phyloP scores from a whole-genome alignment of 2,888 invertebrate species.

The Anticlea derivata region DNA sequence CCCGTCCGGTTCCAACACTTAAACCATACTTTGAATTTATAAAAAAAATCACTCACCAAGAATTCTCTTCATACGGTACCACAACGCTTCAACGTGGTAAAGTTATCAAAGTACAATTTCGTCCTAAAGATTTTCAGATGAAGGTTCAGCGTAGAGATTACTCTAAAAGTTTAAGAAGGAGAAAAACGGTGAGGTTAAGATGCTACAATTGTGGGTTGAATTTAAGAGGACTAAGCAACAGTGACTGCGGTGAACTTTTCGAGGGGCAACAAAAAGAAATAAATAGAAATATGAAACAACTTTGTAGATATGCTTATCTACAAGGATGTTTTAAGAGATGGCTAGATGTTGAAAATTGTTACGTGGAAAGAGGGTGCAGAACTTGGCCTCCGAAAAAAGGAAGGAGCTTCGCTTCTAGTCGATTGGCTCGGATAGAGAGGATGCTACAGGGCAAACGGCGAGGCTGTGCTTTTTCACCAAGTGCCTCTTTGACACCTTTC shows the following conservation, averaged over 20 bases:
- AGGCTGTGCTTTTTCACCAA: constrained; percentile 55
- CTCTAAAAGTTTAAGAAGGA: not conserved
- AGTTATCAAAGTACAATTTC: not conserved
- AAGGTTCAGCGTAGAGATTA: not conserved
- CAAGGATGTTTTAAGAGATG: constrained; percentile 40
- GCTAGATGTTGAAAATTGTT: constrained; percentile 46
- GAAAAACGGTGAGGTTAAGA: not conserved
- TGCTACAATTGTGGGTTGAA: constrained; percentile 51
- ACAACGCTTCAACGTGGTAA: not conserved
- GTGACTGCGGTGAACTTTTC: constrained; percentile 39
- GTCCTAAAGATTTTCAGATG: constrained; percentile 4
- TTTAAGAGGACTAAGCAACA: constrained; percentile 23
- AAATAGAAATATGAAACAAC: not conserved
- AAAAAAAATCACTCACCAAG: constrained; percentile 2
- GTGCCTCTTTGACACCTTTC: constrained; percentile 57
- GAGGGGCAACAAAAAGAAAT: not conserved
- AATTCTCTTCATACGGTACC: not conserved
- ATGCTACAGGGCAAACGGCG: constrained; percentile 31
- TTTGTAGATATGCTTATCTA: constrained; percentile 10
- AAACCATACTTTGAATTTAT: not conserved
- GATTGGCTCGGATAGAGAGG: constrained; percentile 42
- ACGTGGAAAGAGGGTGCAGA: constrained; percentile 56
- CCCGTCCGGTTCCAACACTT: not conserved
- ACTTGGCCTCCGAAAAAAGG: constrained; percentile 42
- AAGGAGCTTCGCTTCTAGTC: constrained; percentile 39